Evolutionary conservation across 2,113 vertebrate species (phyloP).

Genomic region (Campylomormyrus numenius): DNA sequence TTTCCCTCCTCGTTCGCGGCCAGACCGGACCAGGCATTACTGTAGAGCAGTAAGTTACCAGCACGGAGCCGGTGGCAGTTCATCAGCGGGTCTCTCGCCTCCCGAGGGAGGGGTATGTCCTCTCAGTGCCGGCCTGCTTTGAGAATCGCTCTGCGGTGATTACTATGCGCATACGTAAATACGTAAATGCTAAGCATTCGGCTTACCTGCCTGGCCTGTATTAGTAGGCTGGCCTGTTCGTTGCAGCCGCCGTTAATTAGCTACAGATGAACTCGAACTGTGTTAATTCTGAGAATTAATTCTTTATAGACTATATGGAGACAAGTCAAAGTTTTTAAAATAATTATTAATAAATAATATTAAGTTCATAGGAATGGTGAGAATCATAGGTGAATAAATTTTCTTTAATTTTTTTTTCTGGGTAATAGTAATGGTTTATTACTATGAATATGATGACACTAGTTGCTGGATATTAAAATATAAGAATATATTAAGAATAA

Average conservation of each 20-base stretch:
- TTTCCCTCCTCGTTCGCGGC: background rate
- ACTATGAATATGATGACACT: background rate
- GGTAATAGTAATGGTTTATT: background rate
- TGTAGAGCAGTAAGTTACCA: background rate
- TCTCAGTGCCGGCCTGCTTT: background rate
- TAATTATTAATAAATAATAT: background rate
- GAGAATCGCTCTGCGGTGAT: background rate
- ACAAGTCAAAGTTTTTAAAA: background rate
- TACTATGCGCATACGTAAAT: background rate
- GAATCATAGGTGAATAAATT: background rate
- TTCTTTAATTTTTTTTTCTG: background rate
- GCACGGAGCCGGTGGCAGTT: background rate
- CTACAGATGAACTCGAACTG: background rate
- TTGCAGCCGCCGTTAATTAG: background rate
- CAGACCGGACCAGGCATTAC: background rate
- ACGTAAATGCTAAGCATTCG: background rate
- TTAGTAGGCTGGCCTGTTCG: background rate
- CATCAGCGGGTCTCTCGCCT: background rate
- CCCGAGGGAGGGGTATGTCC: background rate
- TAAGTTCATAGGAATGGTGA: background rate
- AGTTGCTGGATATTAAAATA: constrained; percentile 1
- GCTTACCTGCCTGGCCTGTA: background rate
- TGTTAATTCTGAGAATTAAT: background rate
- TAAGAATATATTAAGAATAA: constrained; percentile 2
- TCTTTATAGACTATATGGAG: background rate